phyloP scores from a whole-genome alignment of 2,113 vertebrate genomes.

The Pristiophorus japonicus region DNA sequence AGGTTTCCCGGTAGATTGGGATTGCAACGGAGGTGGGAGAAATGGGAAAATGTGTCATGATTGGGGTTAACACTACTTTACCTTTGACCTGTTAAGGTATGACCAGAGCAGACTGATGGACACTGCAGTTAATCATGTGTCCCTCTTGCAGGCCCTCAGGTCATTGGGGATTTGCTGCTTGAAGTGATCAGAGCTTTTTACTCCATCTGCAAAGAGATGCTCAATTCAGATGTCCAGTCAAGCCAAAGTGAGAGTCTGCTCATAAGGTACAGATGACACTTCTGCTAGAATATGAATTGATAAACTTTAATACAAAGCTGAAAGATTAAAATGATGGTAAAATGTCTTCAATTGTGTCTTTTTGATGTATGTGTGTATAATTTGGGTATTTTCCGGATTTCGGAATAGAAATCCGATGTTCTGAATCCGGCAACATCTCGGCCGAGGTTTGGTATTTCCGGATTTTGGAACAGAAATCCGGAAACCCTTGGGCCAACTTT shows the following conservation, averaged over 20 bases:
- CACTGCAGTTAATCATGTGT: background rate
- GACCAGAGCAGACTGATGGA: too few species aligned
- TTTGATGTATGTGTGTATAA: too few species aligned
- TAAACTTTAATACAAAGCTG: background rate
- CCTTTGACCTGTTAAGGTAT: background rate
- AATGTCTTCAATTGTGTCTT: too few species aligned
- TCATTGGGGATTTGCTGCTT: slow-evolving; percentile 75
- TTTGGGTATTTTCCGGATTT: too few species aligned
- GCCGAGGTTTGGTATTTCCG: too few species aligned
- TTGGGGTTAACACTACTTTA: background rate
- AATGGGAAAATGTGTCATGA: background rate
- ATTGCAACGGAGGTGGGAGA: background rate
- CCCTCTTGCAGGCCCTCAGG: slow-evolving; percentile 65
- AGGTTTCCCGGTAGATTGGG: background rate
- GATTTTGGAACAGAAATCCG: too few species aligned
- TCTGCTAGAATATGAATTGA: background rate
- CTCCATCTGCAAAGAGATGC: slow-evolving; percentile 72
- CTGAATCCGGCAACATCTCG: too few species aligned
- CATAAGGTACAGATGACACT: slow-evolving; percentile 58
- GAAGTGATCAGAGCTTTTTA: slow-evolving; percentile 90
- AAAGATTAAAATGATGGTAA: background rate
- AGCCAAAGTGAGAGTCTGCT: slow-evolving; percentile 71
- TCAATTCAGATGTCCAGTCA: slow-evolving; percentile 70
- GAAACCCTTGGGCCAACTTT: too few species aligned
- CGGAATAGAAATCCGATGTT: too few species aligned